A percentile compares a stretch with the other conserved stretches of the same genome.
phyloP scores from a whole-genome alignment of 2,797 vertebrate genomes.

The Carapus acus region DNA sequence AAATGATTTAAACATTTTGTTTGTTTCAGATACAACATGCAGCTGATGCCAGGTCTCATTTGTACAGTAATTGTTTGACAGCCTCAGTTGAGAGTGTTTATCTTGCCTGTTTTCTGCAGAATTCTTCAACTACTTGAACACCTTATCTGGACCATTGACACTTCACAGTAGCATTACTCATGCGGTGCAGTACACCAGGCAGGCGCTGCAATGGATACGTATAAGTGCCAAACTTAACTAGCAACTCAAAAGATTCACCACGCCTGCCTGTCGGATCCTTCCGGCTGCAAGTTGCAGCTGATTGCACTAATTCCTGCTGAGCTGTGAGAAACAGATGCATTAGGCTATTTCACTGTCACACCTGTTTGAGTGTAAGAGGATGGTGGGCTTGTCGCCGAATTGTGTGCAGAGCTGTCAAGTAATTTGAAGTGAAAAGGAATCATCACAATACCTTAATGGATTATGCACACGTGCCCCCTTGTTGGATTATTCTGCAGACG shows the following conservation, averaged over 20 bases:
- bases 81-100: no score
- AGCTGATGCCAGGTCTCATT: no score
- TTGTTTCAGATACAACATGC: background rate
- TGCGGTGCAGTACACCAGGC: slow-evolving; percentile 93
- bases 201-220: slow-evolving; percentile 96
- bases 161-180: slow-evolving; percentile 96
- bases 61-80: no score
- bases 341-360: slow-evolving; percentile 7
- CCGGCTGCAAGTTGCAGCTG: slow-evolving; percentile 28
- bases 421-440: no score
- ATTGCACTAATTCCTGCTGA: slow-evolving; percentile 8
- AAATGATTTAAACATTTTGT: no score
- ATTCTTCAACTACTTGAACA: slow-evolving; percentile 97
- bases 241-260: slow-evolving; percentile 39
- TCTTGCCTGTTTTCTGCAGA: slow-evolving; percentile 68
- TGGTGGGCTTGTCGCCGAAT: slow-evolving; percentile 14
- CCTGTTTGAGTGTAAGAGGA: slow-evolving; percentile 27
- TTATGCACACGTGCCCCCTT: slow-evolving; percentile 9
- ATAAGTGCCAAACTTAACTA: slow-evolving; percentile 85
- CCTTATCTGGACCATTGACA: slow-evolving; percentile 91
- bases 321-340: slow-evolving; percentile 20
- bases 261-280: slow-evolving; percentile 19
- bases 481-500: slow-evolving; percentile 24
- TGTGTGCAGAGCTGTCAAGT: no score
- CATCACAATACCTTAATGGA: background rate